Percentiles rank a stretch among this genome's conserved stretches.
These are phyloP conservation scores for Herminia tarsipennalis DNA, from an alignment of 2,888 invertebrate genomes.

Conservation along the genomic window DNA sequence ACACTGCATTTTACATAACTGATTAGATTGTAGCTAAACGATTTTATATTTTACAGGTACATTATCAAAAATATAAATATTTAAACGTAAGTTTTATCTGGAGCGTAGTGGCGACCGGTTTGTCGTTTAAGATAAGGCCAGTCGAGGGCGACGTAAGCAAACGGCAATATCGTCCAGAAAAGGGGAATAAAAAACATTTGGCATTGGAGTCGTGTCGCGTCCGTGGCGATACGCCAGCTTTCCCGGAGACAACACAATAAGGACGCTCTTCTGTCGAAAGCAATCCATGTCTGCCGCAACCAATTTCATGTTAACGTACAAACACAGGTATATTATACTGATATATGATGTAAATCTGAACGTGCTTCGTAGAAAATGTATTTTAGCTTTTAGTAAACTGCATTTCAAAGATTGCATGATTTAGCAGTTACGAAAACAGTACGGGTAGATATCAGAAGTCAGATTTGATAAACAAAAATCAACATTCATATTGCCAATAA, in stretches of 20 bases:
- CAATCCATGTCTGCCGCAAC: constrained; percentile 74
- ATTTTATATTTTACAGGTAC: background rate
- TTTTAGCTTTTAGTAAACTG: background rate
- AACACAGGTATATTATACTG: constrained; percentile 25
- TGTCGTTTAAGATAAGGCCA: constrained; percentile 51
- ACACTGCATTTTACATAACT: constrained; percentile 4
- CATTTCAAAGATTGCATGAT: background rate
- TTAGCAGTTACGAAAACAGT: background rate
- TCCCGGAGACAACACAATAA: constrained; percentile 78
- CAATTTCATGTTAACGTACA: constrained; percentile 54
- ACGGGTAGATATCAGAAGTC: too few species aligned
- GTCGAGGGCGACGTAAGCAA: constrained; percentile 59
- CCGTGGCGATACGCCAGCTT: constrained; percentile 73
- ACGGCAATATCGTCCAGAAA: constrained; percentile 71
- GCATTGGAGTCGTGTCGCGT: constrained; percentile 56
- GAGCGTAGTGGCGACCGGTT: constrained; percentile 22
- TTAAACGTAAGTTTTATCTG: constrained; percentile 15
- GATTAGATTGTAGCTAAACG: constrained; percentile 10
- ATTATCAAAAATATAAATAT: constrained; percentile 2
- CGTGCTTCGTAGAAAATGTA: constrained; percentile 4
- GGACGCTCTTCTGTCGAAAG: constrained; percentile 71
- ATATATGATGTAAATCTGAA: constrained; percentile 13
- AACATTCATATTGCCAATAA: too few species aligned
- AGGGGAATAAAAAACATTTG: constrained; percentile 70
- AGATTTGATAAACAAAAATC: too few species aligned